Conservation (phyloP, 2,797 vertebrate genomes). For the Danio tinwini region DNA sequence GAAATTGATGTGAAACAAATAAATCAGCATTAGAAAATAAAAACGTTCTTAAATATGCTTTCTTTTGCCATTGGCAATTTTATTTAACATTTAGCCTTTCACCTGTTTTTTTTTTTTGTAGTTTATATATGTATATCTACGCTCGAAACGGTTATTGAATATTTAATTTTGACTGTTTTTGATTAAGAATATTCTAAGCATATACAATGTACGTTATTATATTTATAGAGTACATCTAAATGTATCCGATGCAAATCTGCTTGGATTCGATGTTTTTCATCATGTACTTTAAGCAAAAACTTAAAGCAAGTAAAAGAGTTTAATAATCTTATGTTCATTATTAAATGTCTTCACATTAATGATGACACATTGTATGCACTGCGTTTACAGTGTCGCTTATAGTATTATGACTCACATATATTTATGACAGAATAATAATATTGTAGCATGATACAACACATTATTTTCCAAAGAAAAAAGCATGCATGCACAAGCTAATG, state of each 20-base stretch:
- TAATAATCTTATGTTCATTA: not conserved
- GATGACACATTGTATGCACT: not conserved
- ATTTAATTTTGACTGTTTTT: not conserved
- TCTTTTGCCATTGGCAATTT: not conserved
- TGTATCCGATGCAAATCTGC: not conserved
- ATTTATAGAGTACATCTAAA: not conserved
- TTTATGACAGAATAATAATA: conserved; percentile 2
- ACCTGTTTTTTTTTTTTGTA: not conserved
- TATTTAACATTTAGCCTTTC: not conserved
- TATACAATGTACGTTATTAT: not conserved
- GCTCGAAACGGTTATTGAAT: not conserved
- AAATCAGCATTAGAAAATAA: not conserved
- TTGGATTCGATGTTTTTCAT: not conserved
- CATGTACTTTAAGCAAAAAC: not conserved
- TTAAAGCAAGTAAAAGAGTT: not conserved
- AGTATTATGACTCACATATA: conserved; percentile 14
- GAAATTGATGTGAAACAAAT: not conserved
- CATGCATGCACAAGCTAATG: not conserved
- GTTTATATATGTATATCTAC: not conserved
- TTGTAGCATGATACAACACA: not conserved
- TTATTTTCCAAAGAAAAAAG: not conserved
- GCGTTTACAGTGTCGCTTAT: not conserved
- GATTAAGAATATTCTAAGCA: not conserved
- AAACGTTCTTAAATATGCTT: not conserved
- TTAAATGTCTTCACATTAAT: not conserved